A percentile compares a stretch with the other conserved stretches of the same genome.
Conservation (phyloP, 1,140 invertebrate genomes). For the Drosophila arizonae region DNA sequence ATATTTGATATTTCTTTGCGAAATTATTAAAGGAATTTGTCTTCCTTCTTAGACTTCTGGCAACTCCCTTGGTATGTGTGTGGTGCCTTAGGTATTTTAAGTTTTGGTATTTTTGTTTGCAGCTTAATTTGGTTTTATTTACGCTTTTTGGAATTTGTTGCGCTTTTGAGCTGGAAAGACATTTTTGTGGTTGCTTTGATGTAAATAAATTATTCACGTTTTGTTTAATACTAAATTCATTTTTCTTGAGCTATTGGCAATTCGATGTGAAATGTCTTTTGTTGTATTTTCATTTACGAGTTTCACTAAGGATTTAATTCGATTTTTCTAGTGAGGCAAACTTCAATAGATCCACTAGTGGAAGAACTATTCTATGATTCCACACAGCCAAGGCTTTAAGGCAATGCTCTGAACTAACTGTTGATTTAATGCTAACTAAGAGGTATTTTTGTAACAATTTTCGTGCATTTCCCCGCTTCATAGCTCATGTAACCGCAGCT, state of each 20-base stretch:
- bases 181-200: neutral
- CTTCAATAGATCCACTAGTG: no score
- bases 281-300: no score
- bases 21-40: neutral
- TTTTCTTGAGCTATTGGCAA: no score
- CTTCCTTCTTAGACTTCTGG: neutral
- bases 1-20: constrained; percentile 6
- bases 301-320: no score
- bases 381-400: no score
- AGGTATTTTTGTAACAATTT: neutral
- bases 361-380: no score
- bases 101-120: neutral
- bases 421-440: neutral
- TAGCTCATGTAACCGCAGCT: constrained; percentile 12
- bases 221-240: no score
- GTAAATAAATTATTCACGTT: neutral
- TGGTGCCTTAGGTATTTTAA: neutral
- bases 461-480: neutral
- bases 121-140: neutral
- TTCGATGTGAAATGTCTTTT: no score
- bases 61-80: neutral
- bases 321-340: no score
- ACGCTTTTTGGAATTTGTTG: neutral
- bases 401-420: neutral
- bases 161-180: neutral